A percentile compares a stretch with the other conserved stretches of the same genome.
phyloP scores from a whole-genome alignment of 2,888 invertebrate species.

The Latheticus oryzae region DNA sequence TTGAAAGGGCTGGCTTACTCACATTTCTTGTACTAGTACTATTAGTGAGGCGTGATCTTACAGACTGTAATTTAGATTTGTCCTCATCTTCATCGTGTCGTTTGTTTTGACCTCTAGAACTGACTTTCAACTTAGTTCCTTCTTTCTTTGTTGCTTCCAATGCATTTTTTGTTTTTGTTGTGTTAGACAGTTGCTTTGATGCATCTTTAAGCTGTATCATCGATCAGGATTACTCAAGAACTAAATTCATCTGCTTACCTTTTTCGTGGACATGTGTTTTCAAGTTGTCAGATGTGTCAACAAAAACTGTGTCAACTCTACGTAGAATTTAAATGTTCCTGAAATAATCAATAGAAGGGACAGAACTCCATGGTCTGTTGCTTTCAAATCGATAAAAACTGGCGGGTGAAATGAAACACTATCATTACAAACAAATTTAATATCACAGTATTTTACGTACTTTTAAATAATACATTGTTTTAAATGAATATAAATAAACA shows the following conservation, averaged over 20 bases:
- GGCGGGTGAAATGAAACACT: slow-evolving; percentile 24
- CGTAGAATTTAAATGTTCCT: slow-evolving; percentile 41
- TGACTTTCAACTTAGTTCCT: slow-evolving; percentile 11
- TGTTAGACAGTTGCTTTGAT: slow-evolving; percentile 6
- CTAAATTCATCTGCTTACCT: slow-evolving; percentile 46
- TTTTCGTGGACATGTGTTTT: slow-evolving; percentile 51
- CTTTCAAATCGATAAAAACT: slow-evolving; percentile 22
- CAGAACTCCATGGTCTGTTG: slow-evolving; percentile 42
- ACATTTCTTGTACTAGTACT: slow-evolving; percentile 4
- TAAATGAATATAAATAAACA: slow-evolving; percentile 22
- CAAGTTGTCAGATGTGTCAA: slow-evolving; percentile 46
- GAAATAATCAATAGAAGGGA: slow-evolving; percentile 55
- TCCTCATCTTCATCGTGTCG: slow-evolving; percentile 17
- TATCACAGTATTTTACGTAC: slow-evolving; percentile 31
- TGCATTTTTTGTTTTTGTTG: slow-evolving; percentile 14
- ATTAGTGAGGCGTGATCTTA: slow-evolving; percentile 1
- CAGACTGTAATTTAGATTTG: slow-evolving; percentile 3
- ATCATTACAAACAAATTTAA: slow-evolving; percentile 17
- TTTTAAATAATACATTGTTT: slow-evolving; percentile 8
- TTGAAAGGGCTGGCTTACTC: slow-evolving; percentile 21
- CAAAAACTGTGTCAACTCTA: slow-evolving; percentile 51
- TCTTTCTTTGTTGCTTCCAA: slow-evolving; percentile 34
- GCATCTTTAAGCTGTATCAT: slow-evolving; percentile 29
- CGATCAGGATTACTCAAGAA: background rate
- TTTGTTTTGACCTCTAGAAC: slow-evolving; percentile 7